Conservation (phyloP, 1,140 invertebrate species). For the Dinoponera quadriceps region DNA sequence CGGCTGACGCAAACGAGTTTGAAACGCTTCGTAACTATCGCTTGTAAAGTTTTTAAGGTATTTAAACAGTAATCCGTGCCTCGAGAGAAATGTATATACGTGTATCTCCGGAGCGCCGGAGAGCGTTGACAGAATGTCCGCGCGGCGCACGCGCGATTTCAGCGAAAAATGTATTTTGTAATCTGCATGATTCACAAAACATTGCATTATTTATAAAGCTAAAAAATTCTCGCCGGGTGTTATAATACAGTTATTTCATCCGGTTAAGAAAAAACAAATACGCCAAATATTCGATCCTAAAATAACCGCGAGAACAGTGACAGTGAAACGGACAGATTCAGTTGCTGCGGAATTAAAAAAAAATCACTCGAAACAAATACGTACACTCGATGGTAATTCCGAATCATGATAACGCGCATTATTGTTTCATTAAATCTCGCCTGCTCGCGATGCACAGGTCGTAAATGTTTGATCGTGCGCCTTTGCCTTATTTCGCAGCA, state of each 20-base stretch:
- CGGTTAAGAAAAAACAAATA: neutral
- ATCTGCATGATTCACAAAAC: constrained; percentile 20
- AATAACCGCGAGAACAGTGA: neutral
- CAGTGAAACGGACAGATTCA: neutral
- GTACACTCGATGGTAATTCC: neutral
- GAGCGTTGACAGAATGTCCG: neutral
- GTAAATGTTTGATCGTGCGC: constrained; percentile 34
- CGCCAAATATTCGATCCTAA: neutral
- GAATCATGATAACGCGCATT: constrained; percentile 17
- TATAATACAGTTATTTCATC: neutral
- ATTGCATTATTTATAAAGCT: constrained; percentile 4
- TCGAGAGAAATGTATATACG: neutral
- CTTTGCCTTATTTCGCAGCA: constrained; percentile 31
- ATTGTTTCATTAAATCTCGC: constrained; percentile 27
- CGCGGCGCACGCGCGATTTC: constrained; percentile 16
- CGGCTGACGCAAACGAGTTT: constrained; percentile 32
- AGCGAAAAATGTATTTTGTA: constrained; percentile 5
- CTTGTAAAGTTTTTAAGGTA: constrained; percentile 39
- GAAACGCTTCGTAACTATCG: constrained; percentile 16
- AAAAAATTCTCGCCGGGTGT: neutral
- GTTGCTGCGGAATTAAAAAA: neutral
- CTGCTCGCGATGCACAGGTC: neutral
- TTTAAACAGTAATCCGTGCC: constrained; percentile 1
- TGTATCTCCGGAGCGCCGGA: neutral
- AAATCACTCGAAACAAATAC: neutral